Evolutionary conservation across 2,888 invertebrate species (phyloP).

Genomic region (Sminthurinus aureus): DNA sequence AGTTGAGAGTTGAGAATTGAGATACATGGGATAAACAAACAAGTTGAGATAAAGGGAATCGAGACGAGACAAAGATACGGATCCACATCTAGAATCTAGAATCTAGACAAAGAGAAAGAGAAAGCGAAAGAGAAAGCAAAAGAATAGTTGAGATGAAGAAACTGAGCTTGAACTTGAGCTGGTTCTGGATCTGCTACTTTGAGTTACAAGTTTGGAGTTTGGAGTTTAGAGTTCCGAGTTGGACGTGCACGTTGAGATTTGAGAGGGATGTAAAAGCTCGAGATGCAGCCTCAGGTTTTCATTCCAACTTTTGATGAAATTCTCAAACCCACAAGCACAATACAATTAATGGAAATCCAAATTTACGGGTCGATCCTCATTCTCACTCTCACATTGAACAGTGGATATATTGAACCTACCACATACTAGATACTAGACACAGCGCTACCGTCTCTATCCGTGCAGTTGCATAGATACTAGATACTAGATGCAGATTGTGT

Average conservation of each 20-base stretch:
- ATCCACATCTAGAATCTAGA: not conserved
- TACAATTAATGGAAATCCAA: conserved; percentile 1
- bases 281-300: not conserved
- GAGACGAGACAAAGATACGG: not conserved
- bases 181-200: too few species aligned
- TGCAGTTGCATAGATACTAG: too few species aligned
- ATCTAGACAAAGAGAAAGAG: not conserved
- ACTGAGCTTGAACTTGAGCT: too few species aligned
- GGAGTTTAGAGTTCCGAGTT: too few species aligned
- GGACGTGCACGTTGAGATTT: too few species aligned
- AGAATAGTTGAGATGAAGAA: too few species aligned
- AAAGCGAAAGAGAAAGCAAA: not conserved
- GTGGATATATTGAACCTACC: too few species aligned
- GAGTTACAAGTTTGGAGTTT: too few species aligned
- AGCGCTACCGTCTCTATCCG: too few species aligned
- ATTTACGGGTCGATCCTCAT: not conserved
- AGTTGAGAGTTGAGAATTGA: not conserved
- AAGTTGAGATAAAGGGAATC: not conserved
- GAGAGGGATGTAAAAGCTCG: not conserved
- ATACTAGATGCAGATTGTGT: too few species aligned
- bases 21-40: conserved; percentile 1
- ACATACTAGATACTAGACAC: too few species aligned
- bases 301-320: not conserved
- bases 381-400: too few species aligned
- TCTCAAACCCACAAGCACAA: not conserved